Conservation (phyloP, 2,888 invertebrate genomes). For the Strigamia crassipes region DNA sequence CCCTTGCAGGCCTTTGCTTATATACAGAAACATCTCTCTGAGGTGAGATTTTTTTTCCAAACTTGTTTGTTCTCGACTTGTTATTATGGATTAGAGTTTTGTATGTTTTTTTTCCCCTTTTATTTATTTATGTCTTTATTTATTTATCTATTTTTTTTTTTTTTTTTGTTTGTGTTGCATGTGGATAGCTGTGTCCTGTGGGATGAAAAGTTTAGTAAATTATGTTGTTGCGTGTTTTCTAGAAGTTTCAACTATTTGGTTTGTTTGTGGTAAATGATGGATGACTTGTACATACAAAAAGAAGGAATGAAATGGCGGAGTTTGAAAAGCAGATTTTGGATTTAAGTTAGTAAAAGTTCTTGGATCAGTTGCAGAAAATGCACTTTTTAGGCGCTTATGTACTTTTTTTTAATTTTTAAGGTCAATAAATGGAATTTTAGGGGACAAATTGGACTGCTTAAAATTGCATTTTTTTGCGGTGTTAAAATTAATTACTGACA, state of each 20-base stretch:
- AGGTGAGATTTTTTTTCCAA: not conserved
- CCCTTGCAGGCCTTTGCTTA: conserved; percentile 7
- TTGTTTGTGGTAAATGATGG: not conserved
- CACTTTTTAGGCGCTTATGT: too few relatives aligned
- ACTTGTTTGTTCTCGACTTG: not conserved
- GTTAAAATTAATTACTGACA: too few relatives aligned
- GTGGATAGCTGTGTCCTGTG: not conserved
- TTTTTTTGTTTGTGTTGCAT: not conserved
- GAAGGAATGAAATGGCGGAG: not conserved
- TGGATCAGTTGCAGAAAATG: too few relatives aligned
- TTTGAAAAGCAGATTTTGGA: not conserved
- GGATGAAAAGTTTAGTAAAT: not conserved
- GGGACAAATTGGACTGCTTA: too few relatives aligned
- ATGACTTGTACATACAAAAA: not conserved
- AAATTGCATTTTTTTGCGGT: too few relatives aligned
- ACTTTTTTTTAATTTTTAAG: too few relatives aligned
- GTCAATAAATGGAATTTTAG: too few relatives aligned
- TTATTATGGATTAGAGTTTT: conserved; percentile 19
- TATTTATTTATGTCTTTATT: not conserved
- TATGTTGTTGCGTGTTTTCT: not conserved
- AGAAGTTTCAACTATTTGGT: not conserved
- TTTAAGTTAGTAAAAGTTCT: not conserved
- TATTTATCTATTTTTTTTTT: not conserved
- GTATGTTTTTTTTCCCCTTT: not conserved
- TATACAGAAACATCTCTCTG: not conserved